These are phyloP conservation scores for Batillaria attramentaria DNA, from an alignment of 1,140 invertebrate genomes.

Conservation along the genomic window DNA sequence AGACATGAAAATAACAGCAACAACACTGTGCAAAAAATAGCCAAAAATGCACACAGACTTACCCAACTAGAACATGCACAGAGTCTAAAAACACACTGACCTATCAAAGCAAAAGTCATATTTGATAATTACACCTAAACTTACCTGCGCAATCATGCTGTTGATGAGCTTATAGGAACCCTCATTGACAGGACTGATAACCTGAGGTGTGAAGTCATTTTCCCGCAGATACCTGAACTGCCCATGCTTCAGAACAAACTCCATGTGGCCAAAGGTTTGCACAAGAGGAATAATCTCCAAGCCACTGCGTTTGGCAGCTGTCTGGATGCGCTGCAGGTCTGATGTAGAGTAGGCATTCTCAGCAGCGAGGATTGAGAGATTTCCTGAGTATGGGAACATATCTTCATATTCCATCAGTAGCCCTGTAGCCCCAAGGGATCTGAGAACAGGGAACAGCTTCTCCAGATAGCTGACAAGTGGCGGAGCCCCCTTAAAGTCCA, in stretches of 20 bases:
- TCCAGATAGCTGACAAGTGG: slow-evolving; percentile 57
- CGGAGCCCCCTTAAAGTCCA: slow-evolving; percentile 64
- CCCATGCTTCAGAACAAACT: slow-evolving; percentile 85
- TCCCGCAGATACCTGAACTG: slow-evolving; percentile 84
- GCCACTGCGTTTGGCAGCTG: slow-evolving; percentile 76
- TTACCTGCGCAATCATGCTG: slow-evolving; percentile 84
- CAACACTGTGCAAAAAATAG: not conserved
- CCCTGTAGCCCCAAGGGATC: slow-evolving; percentile 86
- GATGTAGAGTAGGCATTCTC: slow-evolving; percentile 50
- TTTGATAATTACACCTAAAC: no score
- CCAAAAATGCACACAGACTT: not conserved
- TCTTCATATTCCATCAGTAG: slow-evolving; percentile 96
- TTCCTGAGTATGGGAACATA: slow-evolving; percentile 91
- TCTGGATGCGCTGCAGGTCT: slow-evolving; percentile 78
- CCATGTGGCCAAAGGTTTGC: slow-evolving; percentile 92
- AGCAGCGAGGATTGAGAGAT: slow-evolving; percentile 79
- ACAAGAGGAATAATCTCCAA: slow-evolving; percentile 92
- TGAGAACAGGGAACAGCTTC: slow-evolving; percentile 76
- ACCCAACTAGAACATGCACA: not conserved
- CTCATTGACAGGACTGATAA: slow-evolving; percentile 85
- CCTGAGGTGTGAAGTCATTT: slow-evolving; percentile 80
- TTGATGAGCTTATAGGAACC: slow-evolving; percentile 81
- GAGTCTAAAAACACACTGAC: not conserved
- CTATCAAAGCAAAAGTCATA: not conserved
- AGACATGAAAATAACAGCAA: not conserved